Base-by-base conservation (phyloP, 2,888 invertebrate species). In the Hofmannophila pseudospretella region DNA sequence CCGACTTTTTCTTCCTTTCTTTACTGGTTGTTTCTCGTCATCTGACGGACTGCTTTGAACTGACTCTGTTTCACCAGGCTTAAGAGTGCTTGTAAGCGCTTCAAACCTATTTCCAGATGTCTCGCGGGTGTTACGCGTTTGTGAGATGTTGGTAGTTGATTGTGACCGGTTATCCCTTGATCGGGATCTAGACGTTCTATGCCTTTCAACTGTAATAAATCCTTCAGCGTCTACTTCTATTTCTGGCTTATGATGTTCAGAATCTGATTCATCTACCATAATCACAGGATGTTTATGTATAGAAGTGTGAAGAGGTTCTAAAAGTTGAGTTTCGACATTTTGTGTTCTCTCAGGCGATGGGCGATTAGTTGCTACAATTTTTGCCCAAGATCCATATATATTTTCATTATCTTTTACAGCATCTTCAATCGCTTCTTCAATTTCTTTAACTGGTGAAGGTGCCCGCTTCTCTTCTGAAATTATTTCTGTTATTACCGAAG, bases 101-200 rank as follows among this genome's bases (percentile, higher is more conserved):
- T 79, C 72, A 46, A 76, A 75, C 65, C 71, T 70, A 41, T 85
- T 84, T 54, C 67, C 65, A 1, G 77, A 75, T 43, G 58, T 65
- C 36, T 80, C 72, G 8, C 75, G 67, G n/a, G 47, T 38, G 33
- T 67, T 58, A 32, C 36, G 47, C 36, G 50, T 59, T 37, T 57
- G 54, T 23, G 56, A 45, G 3, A 53, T 32, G 39, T 65, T 67
- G 13, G 76, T 63, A 34, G 52, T 56, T 22, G 73, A 71, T 25
- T 55, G 45, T 7, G 76, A 72, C n/a, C 78, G 73, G 29, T 58
- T 59, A 38, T 84, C 81, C 51, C 86, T 84, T 8, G 90, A 89
- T 32, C 85, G 74, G 1, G 91, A 90, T 37, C 89, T 80, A 29
- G 88, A 80, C 44, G 86, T 70, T 57, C 84, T 72, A 47, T 67